A percentile compares a stretch with the other conserved stretches of the same genome.
Evolutionary conservation across 2,888 invertebrate species (phyloP).

Genomic region (Lacanobia oleracea): DNA sequence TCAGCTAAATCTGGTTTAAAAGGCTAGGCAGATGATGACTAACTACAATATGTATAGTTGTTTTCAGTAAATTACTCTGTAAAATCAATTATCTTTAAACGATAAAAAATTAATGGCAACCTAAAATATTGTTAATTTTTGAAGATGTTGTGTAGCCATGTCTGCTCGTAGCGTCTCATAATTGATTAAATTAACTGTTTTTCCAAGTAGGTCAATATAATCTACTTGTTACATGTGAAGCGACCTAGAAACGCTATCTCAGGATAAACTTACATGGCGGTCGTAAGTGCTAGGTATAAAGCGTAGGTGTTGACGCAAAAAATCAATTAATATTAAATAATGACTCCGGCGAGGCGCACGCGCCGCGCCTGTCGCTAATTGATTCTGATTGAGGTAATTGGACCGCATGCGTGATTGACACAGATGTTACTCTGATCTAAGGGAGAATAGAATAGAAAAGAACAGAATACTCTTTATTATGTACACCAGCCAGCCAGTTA

Average conservation of each 20-base stretch:
- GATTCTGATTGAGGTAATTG: slow-evolving; percentile 57
- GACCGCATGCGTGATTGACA: slow-evolving; percentile 42
- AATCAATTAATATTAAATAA: slow-evolving; percentile 58
- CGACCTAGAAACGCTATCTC: slow-evolving; percentile 12
- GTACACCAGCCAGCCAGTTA: too few relatives aligned
- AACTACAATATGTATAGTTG: not conserved
- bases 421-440: not conserved
- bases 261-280: slow-evolving; percentile 30
- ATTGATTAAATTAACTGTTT: slow-evolving; percentile 6
- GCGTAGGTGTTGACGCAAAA: slow-evolving; percentile 51
- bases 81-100: slow-evolving; percentile 47
- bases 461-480: too few relatives aligned
- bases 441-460: too few relatives aligned
- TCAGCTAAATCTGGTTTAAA: too few relatives aligned
- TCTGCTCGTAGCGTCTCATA: not conserved
- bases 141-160: slow-evolving; percentile 44
- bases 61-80: slow-evolving; percentile 24
- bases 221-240: not conserved
- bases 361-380: slow-evolving; percentile 56
- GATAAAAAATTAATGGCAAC: slow-evolving; percentile 15
- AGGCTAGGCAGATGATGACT: too few relatives aligned
- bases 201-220: slow-evolving; percentile 4
- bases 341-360: slow-evolving; percentile 42
- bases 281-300: slow-evolving; percentile 45
- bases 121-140: slow-evolving; percentile 35